Percentiles rank a stretch among this genome's conserved stretches.
Evolutionary conservation across 2,888 invertebrate species (phyloP).

Genomic region (Callinectes sapidus): DNA sequence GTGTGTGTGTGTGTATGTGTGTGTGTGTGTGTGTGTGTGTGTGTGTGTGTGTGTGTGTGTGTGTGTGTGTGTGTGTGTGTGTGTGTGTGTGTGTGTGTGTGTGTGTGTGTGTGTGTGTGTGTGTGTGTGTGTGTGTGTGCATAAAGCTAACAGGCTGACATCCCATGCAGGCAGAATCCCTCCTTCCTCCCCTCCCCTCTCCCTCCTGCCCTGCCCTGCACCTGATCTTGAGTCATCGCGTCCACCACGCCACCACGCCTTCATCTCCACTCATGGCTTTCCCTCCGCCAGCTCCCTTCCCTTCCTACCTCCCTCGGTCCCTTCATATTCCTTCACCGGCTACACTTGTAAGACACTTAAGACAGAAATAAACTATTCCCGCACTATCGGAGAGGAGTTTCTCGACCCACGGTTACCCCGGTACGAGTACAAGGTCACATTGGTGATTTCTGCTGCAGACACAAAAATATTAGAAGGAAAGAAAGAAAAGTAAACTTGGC

Average conservation of each 20-base stretch:
- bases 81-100: slow-evolving; percentile 20
- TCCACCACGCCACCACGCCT: neutral
- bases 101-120: slow-evolving; percentile 31
- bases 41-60: slow-evolving; percentile 20
- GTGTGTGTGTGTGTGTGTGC: slow-evolving; percentile 25
- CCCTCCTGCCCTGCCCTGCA: neutral
- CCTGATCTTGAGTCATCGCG: neutral
- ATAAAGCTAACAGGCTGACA: neutral
- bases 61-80: slow-evolving; percentile 30
- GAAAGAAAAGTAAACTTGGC: neutral
- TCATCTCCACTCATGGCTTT: neutral
- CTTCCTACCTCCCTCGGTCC: neutral
- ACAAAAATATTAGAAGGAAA: neutral
- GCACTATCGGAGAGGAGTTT: neutral
- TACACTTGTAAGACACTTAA: neutral
- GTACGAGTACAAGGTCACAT: neutral
- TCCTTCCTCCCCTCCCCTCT: neutral
- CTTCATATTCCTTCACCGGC: neutral
- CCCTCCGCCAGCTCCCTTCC: neutral
- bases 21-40: slow-evolving; percentile 31
- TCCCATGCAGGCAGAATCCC: neutral
- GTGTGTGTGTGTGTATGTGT: slow-evolving; percentile 20
- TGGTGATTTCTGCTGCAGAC: neutral
- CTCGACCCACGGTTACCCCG: neutral
- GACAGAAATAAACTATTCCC: neutral